phyloP scores from a whole-genome alignment of 2,113 vertebrate species.

The Hyperoodon ampullatus region DNA sequence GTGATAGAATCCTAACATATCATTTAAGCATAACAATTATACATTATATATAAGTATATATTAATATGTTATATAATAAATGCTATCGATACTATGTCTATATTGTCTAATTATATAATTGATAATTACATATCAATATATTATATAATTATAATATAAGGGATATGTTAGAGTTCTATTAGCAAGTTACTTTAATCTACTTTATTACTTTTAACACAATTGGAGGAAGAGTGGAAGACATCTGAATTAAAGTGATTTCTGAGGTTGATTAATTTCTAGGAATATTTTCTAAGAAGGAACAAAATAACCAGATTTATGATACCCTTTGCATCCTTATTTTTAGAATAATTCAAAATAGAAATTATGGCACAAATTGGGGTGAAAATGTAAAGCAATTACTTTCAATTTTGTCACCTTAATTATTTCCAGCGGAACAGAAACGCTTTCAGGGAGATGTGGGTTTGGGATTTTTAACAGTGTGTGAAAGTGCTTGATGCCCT shows the following conservation, averaged over 20 bases:
- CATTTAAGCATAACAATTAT: neutral
- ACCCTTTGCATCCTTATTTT: neutral
- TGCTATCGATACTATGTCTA: neutral
- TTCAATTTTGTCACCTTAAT: constrained; percentile 39
- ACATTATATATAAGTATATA: neutral
- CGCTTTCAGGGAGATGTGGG: neutral
- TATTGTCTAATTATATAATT: neutral
- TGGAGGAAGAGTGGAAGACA: neutral
- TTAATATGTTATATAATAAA: neutral
- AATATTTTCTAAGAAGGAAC: neutral
- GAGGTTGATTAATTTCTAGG: neutral
- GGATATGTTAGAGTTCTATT: neutral
- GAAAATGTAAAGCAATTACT: neutral
- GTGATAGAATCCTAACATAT: neutral
- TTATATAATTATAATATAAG: neutral
- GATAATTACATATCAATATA: neutral
- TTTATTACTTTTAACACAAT: neutral
- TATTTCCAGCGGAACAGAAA: neutral
- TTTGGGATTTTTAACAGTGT: neutral
- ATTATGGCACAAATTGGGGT: neutral
- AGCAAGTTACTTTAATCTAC: neutral
- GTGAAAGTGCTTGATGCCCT: neutral
- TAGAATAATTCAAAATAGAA: constrained; percentile 45
- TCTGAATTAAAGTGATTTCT: neutral
- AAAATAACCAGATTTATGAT: constrained; percentile 12